These are phyloP conservation scores for Drosophila suboccidentalis DNA, from an alignment of 2,888 invertebrate genomes.

Conservation along the genomic window DNA sequence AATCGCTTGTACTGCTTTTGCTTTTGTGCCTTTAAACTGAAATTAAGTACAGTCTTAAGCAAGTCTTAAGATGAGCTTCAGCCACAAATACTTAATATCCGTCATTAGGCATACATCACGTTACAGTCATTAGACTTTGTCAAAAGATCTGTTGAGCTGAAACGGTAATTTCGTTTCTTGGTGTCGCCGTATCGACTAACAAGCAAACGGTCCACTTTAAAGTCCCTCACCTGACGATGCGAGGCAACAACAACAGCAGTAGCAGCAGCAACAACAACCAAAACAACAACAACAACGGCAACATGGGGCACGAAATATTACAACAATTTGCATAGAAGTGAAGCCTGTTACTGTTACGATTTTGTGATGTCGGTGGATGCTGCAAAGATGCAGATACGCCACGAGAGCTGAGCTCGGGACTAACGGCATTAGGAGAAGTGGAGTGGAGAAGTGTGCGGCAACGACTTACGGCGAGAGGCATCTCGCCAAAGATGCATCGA, in stretches of 20 bases:
- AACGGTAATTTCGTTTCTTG: conserved; percentile 66
- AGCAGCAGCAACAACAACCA: conserved; percentile 22
- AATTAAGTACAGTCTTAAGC: conserved; percentile 10
- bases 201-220: conserved; percentile 78
- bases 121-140: conserved; percentile 47
- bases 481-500: conserved; percentile 9
- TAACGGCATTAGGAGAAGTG: conserved; percentile 69
- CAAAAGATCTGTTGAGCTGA: conserved; percentile 39
- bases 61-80: conserved; percentile 11
- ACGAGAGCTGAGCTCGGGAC: conserved; percentile 48
- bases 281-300: conserved; percentile 24
- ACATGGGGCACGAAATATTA: conserved; percentile 68
- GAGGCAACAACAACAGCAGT: conserved; percentile 9
- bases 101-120: conserved; percentile 64
- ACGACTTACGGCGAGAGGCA: background rate
- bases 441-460: conserved; percentile 68
- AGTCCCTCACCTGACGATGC: conserved; percentile 29
- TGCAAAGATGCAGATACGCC: conserved; percentile 76
- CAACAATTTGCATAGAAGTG: conserved; percentile 73
- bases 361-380: conserved; percentile 42
- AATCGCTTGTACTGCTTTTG: background rate
- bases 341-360: conserved; percentile 79
- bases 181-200: conserved; percentile 76
- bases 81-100: conserved; percentile 44
- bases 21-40: background rate